A percentile compares a stretch with the other conserved stretches of the same genome.
Conservation (phyloP, 2,888 invertebrate genomes). For the Cantharis lateralis region DNA sequence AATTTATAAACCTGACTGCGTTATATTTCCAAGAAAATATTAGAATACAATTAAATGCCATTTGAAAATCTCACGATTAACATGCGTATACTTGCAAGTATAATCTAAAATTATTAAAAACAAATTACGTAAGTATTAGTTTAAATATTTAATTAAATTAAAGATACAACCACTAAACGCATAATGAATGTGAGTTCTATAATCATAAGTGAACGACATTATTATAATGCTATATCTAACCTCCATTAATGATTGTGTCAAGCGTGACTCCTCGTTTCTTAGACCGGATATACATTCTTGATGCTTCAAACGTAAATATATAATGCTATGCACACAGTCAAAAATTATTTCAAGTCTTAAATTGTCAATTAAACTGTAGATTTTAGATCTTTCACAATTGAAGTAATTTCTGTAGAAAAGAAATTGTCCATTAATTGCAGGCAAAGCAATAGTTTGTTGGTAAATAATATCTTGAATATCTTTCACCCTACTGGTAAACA, state of each 20-base stretch:
- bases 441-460: neutral
- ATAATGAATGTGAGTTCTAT: neutral
- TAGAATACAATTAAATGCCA: neutral
- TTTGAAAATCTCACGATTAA: neutral
- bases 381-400: conserved; percentile 3
- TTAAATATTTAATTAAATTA: neutral
- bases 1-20: neutral
- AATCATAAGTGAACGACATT: neutral
- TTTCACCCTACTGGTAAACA: conserved; percentile 37
- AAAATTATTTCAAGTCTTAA: conserved; percentile 10
- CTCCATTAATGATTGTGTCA: conserved; percentile 53
- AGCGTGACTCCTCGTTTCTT: conserved; percentile 50
- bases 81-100: neutral
- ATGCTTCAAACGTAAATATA: conserved; percentile 25
- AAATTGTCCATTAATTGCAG: neutral
- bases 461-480: conserved; percentile 14
- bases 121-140: neutral
- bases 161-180: neutral
- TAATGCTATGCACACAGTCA: conserved; percentile 11
- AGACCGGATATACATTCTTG: conserved; percentile 52
- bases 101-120: neutral
- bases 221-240: conserved; percentile 37
- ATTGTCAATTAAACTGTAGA: conserved; percentile 15
- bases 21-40: neutral
- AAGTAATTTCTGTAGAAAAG: neutral